Percentiles rank a stretch among this genome's conserved stretches.
These are phyloP conservation scores for Pangasius larnaudii DNA, from an alignment of 2,797 vertebrate genomes.

Conservation along the genomic window DNA sequence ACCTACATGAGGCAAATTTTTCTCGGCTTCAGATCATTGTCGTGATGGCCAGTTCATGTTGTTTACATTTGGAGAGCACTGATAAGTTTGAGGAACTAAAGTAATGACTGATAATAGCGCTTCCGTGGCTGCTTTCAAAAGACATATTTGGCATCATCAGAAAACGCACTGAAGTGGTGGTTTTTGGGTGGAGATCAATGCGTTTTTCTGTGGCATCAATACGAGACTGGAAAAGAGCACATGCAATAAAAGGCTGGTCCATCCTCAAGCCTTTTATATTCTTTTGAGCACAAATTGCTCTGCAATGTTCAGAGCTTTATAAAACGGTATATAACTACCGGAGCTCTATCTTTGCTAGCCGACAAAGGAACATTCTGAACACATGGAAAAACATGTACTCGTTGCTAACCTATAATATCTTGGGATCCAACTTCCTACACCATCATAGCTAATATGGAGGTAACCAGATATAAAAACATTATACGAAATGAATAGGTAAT, in stretches of 20 bases:
- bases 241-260: neutral
- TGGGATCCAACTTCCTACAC: neutral
- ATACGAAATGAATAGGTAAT: neutral
- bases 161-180: neutral
- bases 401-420: neutral
- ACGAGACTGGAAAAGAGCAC: neutral
- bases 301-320: neutral
- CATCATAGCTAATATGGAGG: neutral
- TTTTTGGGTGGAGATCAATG: slow-evolving; percentile 8
- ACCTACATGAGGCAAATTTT: neutral
- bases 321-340: too few species aligned
- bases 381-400: neutral
- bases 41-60: neutral
- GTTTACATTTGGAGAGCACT: slow-evolving; percentile 25
- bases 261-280: slow-evolving; percentile 3
- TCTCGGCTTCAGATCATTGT: neutral
- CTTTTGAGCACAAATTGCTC: neutral
- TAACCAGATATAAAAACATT: neutral
- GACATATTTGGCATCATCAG: neutral
- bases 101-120: neutral
- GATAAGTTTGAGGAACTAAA: slow-evolving; percentile 29
- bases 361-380: neutral
- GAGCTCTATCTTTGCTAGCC: neutral
- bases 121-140: neutral
- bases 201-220: neutral